Evolutionary conservation across 2,888 invertebrate species (phyloP).

Genomic region (Dasypolia templi): DNA sequence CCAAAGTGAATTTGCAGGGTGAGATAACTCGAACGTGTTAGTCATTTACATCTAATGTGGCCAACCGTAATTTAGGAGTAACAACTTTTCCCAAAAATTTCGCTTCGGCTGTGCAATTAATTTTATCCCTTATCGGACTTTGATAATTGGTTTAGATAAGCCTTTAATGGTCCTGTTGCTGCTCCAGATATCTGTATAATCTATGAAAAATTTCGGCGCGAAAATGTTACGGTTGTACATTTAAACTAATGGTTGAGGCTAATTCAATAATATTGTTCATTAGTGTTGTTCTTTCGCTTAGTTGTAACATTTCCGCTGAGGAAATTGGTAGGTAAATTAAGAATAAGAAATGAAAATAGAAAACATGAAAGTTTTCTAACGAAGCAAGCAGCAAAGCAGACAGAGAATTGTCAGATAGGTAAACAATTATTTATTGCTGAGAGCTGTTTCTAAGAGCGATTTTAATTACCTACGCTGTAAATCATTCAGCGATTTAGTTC

Average conservation of each 20-base stretch:
- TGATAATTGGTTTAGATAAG: slow-evolving; percentile 68
- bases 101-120: slow-evolving; percentile 58
- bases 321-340: neutral
- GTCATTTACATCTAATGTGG: slow-evolving; percentile 83
- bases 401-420: slow-evolving; percentile 15
- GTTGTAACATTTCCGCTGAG: neutral
- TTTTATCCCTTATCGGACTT: slow-evolving; percentile 64
- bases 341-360: neutral
- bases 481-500: slow-evolving; percentile 41
- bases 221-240: slow-evolving; percentile 27
- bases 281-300: neutral
- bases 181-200: slow-evolving; percentile 52
- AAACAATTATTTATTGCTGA: slow-evolving; percentile 11
- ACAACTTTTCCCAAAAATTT: slow-evolving; percentile 62
- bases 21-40: slow-evolving; percentile 87
- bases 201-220: slow-evolving; percentile 43
- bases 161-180: slow-evolving; percentile 55
- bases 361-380: neutral
- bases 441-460: slow-evolving; percentile 23
- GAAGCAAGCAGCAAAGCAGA: slow-evolving; percentile 5
- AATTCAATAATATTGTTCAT: slow-evolving; percentile 19
- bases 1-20: slow-evolving; percentile 88
- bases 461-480: slow-evolving; percentile 32
- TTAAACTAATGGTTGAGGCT: slow-evolving; percentile 7
- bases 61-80: slow-evolving; percentile 66